These are phyloP conservation scores for Leontopithecus rosalia DNA, from an alignment of 2,797 vertebrate species.

Conservation along the genomic window DNA sequence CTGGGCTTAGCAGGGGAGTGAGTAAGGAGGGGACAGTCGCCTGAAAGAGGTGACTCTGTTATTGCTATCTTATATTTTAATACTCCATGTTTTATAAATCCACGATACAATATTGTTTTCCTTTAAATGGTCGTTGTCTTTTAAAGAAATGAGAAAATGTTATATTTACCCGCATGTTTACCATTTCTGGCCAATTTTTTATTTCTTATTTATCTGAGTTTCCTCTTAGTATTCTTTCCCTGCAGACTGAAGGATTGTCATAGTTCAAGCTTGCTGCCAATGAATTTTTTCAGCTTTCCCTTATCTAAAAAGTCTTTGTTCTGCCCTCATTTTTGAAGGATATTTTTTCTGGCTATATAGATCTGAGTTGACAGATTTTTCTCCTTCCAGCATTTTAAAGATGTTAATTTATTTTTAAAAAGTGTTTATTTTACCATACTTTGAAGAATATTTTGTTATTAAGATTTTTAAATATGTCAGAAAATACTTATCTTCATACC, in stretches of 20 bases:
- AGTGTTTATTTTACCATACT: neutral
- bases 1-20: neutral
- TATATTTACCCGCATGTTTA: neutral
- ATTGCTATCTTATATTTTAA: neutral
- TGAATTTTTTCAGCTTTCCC: neutral
- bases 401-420: neutral
- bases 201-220: neutral
- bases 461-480: neutral
- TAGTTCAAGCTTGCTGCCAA: neutral
- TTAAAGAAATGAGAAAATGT: neutral
- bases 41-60: neutral
- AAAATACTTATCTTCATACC: neutral
- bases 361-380: neutral
- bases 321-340: neutral
- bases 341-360: neutral
- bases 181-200: neutral
- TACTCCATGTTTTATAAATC: neutral
- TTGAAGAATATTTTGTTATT: neutral
- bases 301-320: neutral
- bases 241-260: neutral
- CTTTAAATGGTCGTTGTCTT: neutral
- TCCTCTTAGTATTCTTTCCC: neutral
- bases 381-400: neutral
- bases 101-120: neutral
- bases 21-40: no score